phyloP scores from a whole-genome alignment of 2,888 invertebrate species.

The Papilio demoleus region DNA sequence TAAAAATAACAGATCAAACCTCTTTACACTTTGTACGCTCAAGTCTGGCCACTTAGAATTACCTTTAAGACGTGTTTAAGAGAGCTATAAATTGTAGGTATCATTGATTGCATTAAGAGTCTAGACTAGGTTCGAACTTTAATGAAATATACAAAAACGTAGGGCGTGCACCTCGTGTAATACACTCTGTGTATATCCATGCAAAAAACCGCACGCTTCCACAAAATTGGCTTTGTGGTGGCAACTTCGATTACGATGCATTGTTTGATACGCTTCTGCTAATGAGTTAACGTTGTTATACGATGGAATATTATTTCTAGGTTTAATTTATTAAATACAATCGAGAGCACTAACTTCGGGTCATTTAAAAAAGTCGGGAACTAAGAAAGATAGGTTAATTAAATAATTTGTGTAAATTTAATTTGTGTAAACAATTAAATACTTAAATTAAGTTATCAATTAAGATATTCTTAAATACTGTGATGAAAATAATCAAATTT shows the following conservation, averaged over 20 bases:
- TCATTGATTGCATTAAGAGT: conserved; percentile 17
- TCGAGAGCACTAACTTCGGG: no score
- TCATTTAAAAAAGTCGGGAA: no score
- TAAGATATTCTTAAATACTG: no score
- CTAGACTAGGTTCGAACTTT: conserved; percentile 7
- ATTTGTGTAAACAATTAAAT: no score
- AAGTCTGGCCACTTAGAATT: no score
- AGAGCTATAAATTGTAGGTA: not conserved
- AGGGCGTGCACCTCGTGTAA: not conserved
- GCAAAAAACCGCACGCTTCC: conserved; percentile 16
- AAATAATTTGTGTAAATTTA: no score
- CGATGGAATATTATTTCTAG: not conserved
- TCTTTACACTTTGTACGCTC: no score
- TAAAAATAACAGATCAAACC: no score
- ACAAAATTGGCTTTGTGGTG: conserved; percentile 12
- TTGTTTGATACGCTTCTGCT: conserved; percentile 9
- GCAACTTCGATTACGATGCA: conserved; percentile 8
- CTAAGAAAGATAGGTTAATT: no score
- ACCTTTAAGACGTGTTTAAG: not conserved
- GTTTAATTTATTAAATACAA: not conserved
- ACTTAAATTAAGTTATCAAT: no score
- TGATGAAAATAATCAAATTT: no score
- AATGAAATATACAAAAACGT: not conserved
- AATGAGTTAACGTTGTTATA: not conserved
- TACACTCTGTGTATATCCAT: conserved; percentile 1